Base-by-base conservation (phyloP, 2,113 vertebrate genomes). In the Alligator mississippiensis region DNA sequence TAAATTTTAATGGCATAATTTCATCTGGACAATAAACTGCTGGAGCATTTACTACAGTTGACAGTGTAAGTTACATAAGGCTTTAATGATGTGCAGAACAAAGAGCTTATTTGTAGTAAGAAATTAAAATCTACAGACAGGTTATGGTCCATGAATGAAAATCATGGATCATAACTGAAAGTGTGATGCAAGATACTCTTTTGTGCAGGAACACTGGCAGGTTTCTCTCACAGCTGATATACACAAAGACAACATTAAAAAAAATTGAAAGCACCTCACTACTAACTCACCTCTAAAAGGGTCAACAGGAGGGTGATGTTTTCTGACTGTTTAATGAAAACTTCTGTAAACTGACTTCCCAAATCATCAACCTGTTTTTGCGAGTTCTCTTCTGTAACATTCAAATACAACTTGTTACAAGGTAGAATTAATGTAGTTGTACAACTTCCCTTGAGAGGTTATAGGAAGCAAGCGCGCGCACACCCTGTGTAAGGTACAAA, bases 341-440 rank as follows among this genome's bases (percentile, higher is more conserved):
- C 98, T 80, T 99, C 99, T 83, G 99, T 99, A 94, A 99, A 99
- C 89, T 99, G 99, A 94, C 98, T 98, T 34, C 99, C 99, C 84
- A 99, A 88, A 92, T 99, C 99, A 84, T 99, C 99, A 4, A 97
- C 97, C 92, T 98, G 98, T 90, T 99, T 99, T 92, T 98, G 98
- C 38, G 97, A 92, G 70, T 97, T 98, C 97, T 99, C 99, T 96
- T 99, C 99, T 99, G 98, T 30, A 98, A 98, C 1, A 94, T 88
- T 85, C 38, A 97, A 96, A 88, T 79, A 84, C 54, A 87, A 84
- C 4, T 4, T 14, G 68, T 87, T 96, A 96, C 87, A 94, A 62
- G 19, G 90, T 72, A 64, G 9, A 4, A 38, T 2, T 79, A 47
- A 77, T 19, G 18, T 59, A 90, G 5, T 24, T 75, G 63, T 70